Evolutionary conservation across 2,888 invertebrate species (phyloP).

Genomic region (Epirrhoe alternata): DNA sequence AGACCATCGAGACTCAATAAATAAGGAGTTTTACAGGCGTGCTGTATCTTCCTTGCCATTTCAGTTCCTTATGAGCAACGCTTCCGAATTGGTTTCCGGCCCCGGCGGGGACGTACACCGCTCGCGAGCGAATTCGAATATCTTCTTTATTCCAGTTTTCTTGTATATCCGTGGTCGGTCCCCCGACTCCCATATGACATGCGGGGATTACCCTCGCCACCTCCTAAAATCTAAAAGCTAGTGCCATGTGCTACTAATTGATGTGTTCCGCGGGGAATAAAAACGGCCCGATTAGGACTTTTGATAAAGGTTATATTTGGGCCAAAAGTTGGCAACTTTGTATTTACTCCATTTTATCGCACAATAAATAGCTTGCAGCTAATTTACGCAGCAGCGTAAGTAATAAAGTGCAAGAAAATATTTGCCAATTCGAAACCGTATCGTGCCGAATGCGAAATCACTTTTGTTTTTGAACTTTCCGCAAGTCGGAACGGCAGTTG

Average conservation of each 20-base stretch:
- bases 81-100: conserved; percentile 50
- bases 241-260: conserved; percentile 79
- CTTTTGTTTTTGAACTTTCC: conserved; percentile 58
- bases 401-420: conserved; percentile 52
- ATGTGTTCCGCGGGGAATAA: conserved; percentile 71
- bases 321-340: conserved; percentile 40
- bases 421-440: conserved; percentile 55
- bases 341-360: conserved; percentile 44
- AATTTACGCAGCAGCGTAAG: conserved; percentile 34
- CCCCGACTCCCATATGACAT: conserved; percentile 60
- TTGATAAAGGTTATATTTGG: conserved; percentile 42
- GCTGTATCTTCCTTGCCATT: conserved; percentile 45
- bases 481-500: conserved; percentile 50
- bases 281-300: conserved; percentile 68
- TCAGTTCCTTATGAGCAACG: conserved; percentile 49
- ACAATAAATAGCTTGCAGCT: conserved; percentile 42
- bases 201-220: conserved; percentile 63
- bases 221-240: conserved; percentile 68
- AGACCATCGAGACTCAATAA: conserved; percentile 49
- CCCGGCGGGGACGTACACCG: conserved; percentile 44
- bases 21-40: conserved; percentile 50
- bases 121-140: conserved; percentile 46
- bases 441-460: conserved; percentile 46
- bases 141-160: conserved; percentile 58
- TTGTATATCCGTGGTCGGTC: conserved; percentile 50